A percentile compares a stretch with the other conserved stretches of the same genome.
These are phyloP conservation scores for Cyrtorhinus lividipennis DNA, from an alignment of 1,140 invertebrate genomes.

Conservation along the genomic window DNA sequence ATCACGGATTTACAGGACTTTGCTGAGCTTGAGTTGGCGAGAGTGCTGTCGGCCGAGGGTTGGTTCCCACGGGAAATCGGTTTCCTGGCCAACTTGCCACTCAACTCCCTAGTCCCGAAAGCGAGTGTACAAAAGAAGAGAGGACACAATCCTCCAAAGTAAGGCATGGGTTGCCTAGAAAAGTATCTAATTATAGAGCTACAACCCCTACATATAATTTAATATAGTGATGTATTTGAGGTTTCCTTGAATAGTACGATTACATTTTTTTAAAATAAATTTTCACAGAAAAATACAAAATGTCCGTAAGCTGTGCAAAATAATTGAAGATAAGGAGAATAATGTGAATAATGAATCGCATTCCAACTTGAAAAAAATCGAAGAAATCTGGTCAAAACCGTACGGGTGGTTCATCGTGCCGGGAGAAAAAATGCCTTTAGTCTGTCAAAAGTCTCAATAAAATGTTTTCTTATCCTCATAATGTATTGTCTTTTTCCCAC, in stretches of 20 bases:
- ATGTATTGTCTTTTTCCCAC: no score
- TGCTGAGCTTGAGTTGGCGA: neutral
- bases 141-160: no score
- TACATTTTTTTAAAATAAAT: no score
- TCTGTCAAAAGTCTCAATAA: neutral
- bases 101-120: neutral
- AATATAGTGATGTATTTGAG: no score
- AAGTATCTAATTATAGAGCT: no score
- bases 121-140: neutral
- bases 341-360: neutral
- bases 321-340: neutral
- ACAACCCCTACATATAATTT: no score
- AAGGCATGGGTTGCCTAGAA: no score
- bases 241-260: no score
- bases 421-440: neutral
- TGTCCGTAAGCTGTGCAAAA: neutral
- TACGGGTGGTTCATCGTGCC: neutral
- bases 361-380: neutral
- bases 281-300: no score
- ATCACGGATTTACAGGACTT: conserved; percentile 1
- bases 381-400: conserved; percentile 1
- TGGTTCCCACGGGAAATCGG: neutral
- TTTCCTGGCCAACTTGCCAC: neutral
- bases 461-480: no score
- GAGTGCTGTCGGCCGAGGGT: neutral